These are phyloP conservation scores for Darevskia mixta DNA, from an alignment of 2,797 vertebrate genomes.

Conservation along the genomic window DNA sequence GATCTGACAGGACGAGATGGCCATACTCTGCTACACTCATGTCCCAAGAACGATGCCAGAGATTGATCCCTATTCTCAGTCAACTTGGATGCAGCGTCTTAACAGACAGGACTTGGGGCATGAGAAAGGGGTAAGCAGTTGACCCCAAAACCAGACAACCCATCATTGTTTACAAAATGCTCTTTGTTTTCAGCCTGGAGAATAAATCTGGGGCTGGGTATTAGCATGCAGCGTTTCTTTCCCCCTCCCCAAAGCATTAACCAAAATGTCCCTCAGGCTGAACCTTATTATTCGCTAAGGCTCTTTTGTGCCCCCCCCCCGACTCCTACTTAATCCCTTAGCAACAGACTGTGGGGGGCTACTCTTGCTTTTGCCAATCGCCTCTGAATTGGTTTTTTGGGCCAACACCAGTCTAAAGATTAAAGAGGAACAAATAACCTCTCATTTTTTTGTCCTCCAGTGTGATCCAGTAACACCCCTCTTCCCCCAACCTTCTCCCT, in stretches of 20 bases:
- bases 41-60: background rate
- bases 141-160: background rate
- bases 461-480: background rate
- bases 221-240: background rate
- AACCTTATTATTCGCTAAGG: slow-evolving; percentile 46
- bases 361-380: slow-evolving; percentile 61
- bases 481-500: background rate
- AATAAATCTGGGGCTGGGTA: background rate
- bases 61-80: background rate
- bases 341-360: slow-evolving; percentile 68
- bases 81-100: background rate
- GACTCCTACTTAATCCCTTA: slow-evolving; percentile 63
- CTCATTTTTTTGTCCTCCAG: background rate
- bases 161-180: slow-evolving; percentile 3
- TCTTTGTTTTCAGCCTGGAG: slow-evolving; percentile 26
- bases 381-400: slow-evolving; percentile 65
- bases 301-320: slow-evolving; percentile 54
- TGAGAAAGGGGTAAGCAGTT: slow-evolving; percentile 8
- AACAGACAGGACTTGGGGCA: background rate
- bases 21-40: too few species aligned
- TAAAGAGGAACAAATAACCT: background rate
- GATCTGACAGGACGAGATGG: too few species aligned
- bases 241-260: background rate
- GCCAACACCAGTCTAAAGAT: slow-evolving; percentile 45
- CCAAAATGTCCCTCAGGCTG: background rate